These are phyloP conservation scores for Drosophila rufa DNA, from an alignment of 1,140 invertebrate genomes.

Conservation along the genomic window DNA sequence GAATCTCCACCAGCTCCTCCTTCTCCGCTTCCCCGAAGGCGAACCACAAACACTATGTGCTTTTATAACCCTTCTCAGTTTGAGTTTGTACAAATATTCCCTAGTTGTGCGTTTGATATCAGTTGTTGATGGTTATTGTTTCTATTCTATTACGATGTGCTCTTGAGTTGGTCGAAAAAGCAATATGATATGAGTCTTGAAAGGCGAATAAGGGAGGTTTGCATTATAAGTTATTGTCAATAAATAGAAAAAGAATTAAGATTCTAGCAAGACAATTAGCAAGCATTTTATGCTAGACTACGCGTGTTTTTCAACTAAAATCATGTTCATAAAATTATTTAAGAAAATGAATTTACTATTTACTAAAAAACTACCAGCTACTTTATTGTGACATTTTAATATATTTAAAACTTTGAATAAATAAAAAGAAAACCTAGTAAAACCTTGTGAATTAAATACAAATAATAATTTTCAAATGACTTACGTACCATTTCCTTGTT, in stretches of 20 bases:
- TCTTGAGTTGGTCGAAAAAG: not conserved
- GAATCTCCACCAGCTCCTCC: slow-evolving; percentile 6
- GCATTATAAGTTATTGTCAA: no score
- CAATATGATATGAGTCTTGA: no score
- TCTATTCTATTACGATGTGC: not conserved
- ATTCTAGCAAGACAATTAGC: not conserved
- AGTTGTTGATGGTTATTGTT: slow-evolving; percentile 49
- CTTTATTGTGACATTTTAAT: not conserved
- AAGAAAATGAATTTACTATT: not conserved
- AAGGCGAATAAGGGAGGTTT: not conserved
- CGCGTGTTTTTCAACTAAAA: not conserved
- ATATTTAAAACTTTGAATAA: not conserved
- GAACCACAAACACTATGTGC: slow-evolving; percentile 30
- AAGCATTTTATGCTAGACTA: not conserved
- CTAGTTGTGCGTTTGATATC: slow-evolving; percentile 39
- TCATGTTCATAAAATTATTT: not conserved
- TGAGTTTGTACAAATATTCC: slow-evolving; percentile 38
- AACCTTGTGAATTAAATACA: not conserved
- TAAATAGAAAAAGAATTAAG: no score
- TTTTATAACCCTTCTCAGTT: slow-evolving; percentile 9
- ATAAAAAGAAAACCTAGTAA: not conserved
- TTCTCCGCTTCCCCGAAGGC: slow-evolving; percentile 30
- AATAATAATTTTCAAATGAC: no score
- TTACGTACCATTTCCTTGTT: no score
- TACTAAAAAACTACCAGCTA: not conserved